phyloP scores from a whole-genome alignment of 1,140 invertebrate genomes.

The Akabosia matsudoensis region DNA sequence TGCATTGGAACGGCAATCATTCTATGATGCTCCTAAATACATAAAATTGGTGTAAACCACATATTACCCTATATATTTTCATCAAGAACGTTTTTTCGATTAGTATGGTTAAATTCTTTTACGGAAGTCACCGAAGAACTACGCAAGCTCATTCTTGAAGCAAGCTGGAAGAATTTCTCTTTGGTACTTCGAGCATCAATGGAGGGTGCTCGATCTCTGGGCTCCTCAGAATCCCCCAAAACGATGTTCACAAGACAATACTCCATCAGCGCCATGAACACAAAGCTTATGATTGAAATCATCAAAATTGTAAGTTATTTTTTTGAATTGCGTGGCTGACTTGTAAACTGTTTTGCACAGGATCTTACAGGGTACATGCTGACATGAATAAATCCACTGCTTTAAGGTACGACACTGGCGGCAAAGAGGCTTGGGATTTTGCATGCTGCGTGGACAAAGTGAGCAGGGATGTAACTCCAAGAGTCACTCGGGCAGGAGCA shows the following conservation, averaged over 20 bases:
- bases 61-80: background rate
- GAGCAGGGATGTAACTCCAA: constrained; percentile 83
- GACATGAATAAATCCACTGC: constrained; percentile 89
- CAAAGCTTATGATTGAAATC: constrained; percentile 61
- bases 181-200: constrained; percentile 51
- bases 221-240: constrained; percentile 61
- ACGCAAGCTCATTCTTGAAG: constrained; percentile 47
- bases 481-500: constrained; percentile 78
- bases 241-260: constrained; percentile 89
- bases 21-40: constrained; percentile 56
- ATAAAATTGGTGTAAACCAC: background rate
- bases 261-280: constrained; percentile 91
- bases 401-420: constrained; percentile 84
- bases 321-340: background rate
- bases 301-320: background rate
- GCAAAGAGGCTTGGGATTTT: constrained; percentile 80
- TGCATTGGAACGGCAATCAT: constrained; percentile 55
- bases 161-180: constrained; percentile 59
- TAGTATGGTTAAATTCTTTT: too few species aligned
- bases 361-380: constrained; percentile 72
- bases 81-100: too few species aligned
- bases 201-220: constrained; percentile 49
- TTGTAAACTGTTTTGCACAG: background rate
- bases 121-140: constrained; percentile 23
- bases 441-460: constrained; percentile 88